Conservation (phyloP, 1,140 invertebrate species). For the Sarcophaga peregrina region DNA sequence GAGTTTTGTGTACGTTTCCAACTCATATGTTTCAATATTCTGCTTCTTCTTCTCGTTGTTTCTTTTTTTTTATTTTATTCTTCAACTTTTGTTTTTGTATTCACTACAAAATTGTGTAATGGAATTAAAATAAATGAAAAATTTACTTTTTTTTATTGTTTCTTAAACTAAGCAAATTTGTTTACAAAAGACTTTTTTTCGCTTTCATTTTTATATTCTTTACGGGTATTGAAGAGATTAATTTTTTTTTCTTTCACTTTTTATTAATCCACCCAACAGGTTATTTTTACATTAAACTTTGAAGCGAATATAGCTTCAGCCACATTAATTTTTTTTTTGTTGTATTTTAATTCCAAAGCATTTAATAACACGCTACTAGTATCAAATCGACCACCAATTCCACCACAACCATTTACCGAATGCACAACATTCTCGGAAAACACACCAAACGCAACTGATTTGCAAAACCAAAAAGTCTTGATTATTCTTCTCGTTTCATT, state of each 20-base stretch:
- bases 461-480: not conserved
- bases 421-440: not conserved
- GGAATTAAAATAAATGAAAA: not conserved
- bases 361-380: not conserved
- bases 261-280: constrained; percentile 18
- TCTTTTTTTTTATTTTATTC: not conserved
- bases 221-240: not conserved
- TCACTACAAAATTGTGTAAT: constrained; percentile 7
- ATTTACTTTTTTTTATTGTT: not conserved
- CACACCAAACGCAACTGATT: constrained; percentile 23
- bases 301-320: not conserved
- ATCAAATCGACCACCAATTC: not conserved
- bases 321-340: not conserved
- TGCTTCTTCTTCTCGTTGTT: not conserved
- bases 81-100: too few relatives aligned
- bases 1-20: not conserved
- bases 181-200: not conserved
- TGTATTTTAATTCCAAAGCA: not conserved
- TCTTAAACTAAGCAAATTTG: not conserved
- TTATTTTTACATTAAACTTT: constrained; percentile 7
- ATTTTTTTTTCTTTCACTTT: not conserved
- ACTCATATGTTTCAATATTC: not conserved
- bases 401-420: not conserved
- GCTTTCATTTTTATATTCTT: not conserved
- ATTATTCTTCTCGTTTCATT: too few relatives aligned